Percentiles rank a stretch among this genome's conserved stretches.
These are phyloP conservation scores for Tenthredo mesomela DNA, from an alignment of 2,888 invertebrate species.

Conservation along the genomic window DNA sequence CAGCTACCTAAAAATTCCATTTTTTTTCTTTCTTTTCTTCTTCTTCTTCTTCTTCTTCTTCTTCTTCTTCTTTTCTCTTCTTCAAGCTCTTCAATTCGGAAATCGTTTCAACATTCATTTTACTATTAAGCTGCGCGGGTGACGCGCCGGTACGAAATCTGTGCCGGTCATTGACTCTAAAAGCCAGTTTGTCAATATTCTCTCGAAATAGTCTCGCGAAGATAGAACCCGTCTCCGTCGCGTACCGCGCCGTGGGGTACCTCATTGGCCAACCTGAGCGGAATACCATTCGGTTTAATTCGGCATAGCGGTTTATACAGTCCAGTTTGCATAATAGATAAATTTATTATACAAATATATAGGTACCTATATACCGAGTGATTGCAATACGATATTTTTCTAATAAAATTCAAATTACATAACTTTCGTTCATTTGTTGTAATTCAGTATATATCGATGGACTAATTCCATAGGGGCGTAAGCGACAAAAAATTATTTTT, in stretches of 20 bases:
- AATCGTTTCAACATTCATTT: neutral
- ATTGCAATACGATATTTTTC: too few species aligned
- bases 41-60: too few species aligned
- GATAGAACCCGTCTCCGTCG: slow-evolving; percentile 32
- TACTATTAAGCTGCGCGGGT: slow-evolving; percentile 8
- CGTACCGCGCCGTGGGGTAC: neutral
- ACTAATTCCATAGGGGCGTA: too few species aligned
- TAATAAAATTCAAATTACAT: too few species aligned
- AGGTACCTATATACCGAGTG: neutral
- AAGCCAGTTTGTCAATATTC: slow-evolving; percentile 45
- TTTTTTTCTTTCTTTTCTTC: neutral
- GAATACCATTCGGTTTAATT: slow-evolving; percentile 21
- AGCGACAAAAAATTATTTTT: too few species aligned
- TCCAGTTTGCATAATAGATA: slow-evolving; percentile 25
- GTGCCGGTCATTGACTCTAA: slow-evolving; percentile 56
- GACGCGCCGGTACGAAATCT: slow-evolving; percentile 59
- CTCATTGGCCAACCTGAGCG: slow-evolving; percentile 21
- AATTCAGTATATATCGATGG: too few species aligned
- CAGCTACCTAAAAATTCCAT: neutral
- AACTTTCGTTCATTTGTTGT: too few species aligned
- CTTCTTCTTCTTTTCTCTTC: too few species aligned
- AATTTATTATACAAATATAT: neutral
- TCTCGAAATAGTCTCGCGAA: slow-evolving; percentile 50
- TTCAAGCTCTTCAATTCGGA: neutral
- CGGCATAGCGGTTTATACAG: slow-evolving; percentile 32